Percentiles rank a stretch among this genome's conserved stretches.
Conservation (phyloP, 2,797 vertebrate genomes). For the Myotis planiceps region DNA sequence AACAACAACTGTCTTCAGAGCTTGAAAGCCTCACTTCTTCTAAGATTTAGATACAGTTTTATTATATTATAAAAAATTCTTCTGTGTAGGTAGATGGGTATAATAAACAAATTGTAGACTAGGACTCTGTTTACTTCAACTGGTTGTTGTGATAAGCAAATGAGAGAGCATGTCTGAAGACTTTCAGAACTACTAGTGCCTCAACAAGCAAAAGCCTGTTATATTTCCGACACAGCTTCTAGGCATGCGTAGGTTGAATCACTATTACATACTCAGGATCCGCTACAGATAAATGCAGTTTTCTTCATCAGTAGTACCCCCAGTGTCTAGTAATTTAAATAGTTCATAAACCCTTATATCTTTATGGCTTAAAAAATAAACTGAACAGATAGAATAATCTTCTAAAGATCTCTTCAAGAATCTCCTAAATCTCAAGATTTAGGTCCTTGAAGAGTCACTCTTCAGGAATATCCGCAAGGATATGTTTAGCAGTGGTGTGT, state of each 20-base stretch:
- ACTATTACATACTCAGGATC: not conserved
- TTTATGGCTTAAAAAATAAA: not conserved
- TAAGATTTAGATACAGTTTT: not conserved
- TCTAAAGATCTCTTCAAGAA: not conserved
- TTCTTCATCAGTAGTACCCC: not conserved
- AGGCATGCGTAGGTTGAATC: not conserved
- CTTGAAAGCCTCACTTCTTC: slow-evolving; percentile 1
- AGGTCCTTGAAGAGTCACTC: not conserved
- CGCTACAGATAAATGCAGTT: not conserved
- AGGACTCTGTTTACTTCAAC: not conserved
- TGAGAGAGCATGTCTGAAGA: not conserved
- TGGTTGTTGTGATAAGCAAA: not conserved
- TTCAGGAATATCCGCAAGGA: not conserved
- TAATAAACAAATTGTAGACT: not conserved
- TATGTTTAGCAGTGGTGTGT: not conserved
- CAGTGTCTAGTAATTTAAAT: not conserved
- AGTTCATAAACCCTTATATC: not conserved
- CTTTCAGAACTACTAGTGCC: not conserved
- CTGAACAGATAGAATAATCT: not conserved
- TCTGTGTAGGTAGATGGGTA: not conserved
- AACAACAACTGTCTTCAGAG: not conserved
- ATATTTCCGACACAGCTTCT: not conserved
- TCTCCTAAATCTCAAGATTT: not conserved
- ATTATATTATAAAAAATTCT: not conserved
- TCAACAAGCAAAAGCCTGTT: not conserved